Conservation (phyloP, 2,888 invertebrate species). For the Camptogramma bilineatum region DNA sequence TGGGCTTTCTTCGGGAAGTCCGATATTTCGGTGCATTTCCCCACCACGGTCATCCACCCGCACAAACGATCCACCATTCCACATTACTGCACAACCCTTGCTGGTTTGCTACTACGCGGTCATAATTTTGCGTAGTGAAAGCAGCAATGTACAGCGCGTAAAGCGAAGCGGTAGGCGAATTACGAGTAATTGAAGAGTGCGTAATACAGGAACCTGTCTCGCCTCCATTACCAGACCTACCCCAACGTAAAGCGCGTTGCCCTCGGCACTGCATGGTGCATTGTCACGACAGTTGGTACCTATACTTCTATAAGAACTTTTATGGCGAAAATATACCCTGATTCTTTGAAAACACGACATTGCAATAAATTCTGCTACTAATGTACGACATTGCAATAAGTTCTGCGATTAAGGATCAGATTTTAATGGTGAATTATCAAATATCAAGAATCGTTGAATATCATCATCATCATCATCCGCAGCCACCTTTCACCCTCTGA, state of each 20-base stretch:
- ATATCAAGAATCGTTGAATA: too few relatives aligned
- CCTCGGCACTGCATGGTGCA: conserved; percentile 60
- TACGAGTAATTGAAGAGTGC: conserved; percentile 50
- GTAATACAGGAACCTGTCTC: conserved; percentile 60
- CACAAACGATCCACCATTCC: conserved; percentile 10
- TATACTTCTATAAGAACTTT: not conserved
- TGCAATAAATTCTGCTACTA: not conserved
- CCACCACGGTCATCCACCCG: conserved; percentile 37
- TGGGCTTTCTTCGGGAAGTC: conserved; percentile 67
- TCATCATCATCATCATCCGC: too few relatives aligned
- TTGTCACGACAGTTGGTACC: conserved; percentile 43
- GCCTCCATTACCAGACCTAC: conserved; percentile 73
- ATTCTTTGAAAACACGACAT: not conserved
- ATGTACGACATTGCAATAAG: too few relatives aligned
- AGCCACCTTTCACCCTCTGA: too few relatives aligned
- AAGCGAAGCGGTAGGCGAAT: conserved; percentile 15
- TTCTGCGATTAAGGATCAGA: not conserved
- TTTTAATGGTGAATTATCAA: too few relatives aligned
- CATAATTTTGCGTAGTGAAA: not conserved
- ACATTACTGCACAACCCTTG: conserved; percentile 44
- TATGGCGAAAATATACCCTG: not conserved
- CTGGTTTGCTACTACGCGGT: conserved; percentile 23
- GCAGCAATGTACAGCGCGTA: conserved; percentile 48
- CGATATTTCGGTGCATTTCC: conserved; percentile 71
- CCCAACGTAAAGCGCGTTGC: conserved; percentile 69